Conservation (phyloP, 2,888 invertebrate species). For the Oeneis ivallda region DNA sequence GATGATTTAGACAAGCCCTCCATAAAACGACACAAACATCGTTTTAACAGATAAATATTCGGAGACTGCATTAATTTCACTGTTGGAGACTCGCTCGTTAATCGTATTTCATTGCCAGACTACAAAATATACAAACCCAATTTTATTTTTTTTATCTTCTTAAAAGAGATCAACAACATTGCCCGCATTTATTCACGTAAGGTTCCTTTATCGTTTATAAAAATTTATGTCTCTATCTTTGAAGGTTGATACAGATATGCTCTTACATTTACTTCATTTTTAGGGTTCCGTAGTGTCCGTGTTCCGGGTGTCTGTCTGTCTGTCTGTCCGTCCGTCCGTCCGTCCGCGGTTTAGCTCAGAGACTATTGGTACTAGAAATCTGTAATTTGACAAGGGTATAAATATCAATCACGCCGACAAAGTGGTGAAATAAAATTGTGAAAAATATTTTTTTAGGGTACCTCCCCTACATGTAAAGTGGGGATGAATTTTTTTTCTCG, state of each 20-base stretch:
- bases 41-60: slow-evolving; percentile 55
- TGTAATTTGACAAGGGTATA: too few relatives aligned
- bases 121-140: slow-evolving; percentile 10
- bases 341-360: too few relatives aligned
- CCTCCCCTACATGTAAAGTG: too few relatives aligned
- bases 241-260: slow-evolving; percentile 23
- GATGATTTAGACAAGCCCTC: slow-evolving; percentile 11
- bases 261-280: too few relatives aligned
- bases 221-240: slow-evolving; percentile 26
- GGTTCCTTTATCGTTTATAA: slow-evolving; percentile 18
- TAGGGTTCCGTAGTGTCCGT: too few relatives aligned
- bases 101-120: slow-evolving; percentile 34
- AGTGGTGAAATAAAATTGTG: too few relatives aligned
- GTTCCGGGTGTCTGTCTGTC: too few relatives aligned
- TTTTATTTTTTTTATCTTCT: slow-evolving; percentile 29
- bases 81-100: slow-evolving; percentile 35
- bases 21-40: slow-evolving; percentile 44
- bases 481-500: too few relatives aligned
- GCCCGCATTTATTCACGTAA: slow-evolving; percentile 17
- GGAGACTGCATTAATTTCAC: slow-evolving; percentile 45
- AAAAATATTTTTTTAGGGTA: too few relatives aligned
- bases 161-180: slow-evolving; percentile 29
- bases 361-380: too few relatives aligned
- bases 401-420: too few relatives aligned
- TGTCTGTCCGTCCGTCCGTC: too few relatives aligned